Conservation (phyloP, 2,113 vertebrate genomes). For the Ranitomeya imitator region DNA sequence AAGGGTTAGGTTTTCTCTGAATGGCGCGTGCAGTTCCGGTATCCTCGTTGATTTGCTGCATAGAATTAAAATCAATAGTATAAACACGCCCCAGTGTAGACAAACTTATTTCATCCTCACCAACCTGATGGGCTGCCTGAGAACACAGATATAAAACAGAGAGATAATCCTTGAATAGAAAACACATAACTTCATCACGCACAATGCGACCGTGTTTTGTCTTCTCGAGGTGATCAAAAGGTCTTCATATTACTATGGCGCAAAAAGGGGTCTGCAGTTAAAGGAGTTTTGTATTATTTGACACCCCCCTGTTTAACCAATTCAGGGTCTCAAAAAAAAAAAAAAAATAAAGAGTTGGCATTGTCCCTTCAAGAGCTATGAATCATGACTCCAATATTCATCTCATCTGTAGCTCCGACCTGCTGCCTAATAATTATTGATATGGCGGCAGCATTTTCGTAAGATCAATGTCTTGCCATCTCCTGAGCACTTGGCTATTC, state of each 20-base stretch:
- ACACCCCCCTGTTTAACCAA: too few relatives aligned
- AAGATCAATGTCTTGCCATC: background rate
- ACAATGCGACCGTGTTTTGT: constrained; percentile 46
- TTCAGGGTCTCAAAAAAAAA: too few relatives aligned
- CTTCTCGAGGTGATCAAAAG: constrained; percentile 34
- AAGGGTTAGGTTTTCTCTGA: constrained; percentile 98
- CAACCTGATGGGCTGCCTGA: constrained; percentile 98
- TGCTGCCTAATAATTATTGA: background rate
- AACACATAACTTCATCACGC: constrained; percentile 49
- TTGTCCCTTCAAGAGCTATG: background rate
- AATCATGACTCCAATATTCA: background rate
- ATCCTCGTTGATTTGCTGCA: constrained; percentile 99
- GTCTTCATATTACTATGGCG: background rate
- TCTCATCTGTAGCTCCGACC: background rate
- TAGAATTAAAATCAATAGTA: constrained; percentile 99
- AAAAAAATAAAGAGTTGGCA: too few relatives aligned
- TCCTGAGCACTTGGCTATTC: background rate
- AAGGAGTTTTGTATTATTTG: too few relatives aligned
- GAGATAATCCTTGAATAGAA: constrained; percentile 58
- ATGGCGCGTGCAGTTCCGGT: constrained; percentile 98
- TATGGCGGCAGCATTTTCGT: too few relatives aligned
- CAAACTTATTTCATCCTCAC: constrained; percentile 99
- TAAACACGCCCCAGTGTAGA: constrained; percentile 98
- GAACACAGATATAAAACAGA: constrained; percentile 70
- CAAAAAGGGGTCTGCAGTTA: background rate